These are phyloP conservation scores for Nymphalis urticae DNA, from an alignment of 2,888 invertebrate genomes.

Conservation along the genomic window DNA sequence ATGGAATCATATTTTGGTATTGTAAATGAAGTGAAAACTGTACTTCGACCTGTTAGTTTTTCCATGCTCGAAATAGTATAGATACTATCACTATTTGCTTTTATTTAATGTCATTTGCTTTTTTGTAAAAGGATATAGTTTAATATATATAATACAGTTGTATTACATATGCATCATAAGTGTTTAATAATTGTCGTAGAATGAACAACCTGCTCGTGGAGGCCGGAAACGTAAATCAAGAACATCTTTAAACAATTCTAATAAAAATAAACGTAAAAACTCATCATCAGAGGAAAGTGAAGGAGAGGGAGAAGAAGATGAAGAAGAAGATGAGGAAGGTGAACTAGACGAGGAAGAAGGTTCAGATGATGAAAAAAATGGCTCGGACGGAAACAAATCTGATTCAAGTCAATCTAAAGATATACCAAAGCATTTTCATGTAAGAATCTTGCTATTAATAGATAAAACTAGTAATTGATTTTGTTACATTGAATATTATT, in stretches of 20 bases:
- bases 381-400: constrained; percentile 78
- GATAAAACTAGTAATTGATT: background rate
- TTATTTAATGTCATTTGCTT: no score
- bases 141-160: no score
- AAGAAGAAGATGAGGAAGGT: constrained; percentile 72
- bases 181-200: constrained; percentile 44
- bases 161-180: background rate
- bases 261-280: constrained; percentile 76
- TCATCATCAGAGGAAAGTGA: constrained; percentile 75
- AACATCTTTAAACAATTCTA: constrained; percentile 63
- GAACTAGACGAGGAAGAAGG: constrained; percentile 76
- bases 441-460: constrained; percentile 46
- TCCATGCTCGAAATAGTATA: no score
- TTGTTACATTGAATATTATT: background rate
- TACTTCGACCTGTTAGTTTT: no score
- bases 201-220: constrained; percentile 63
- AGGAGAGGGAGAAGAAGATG: constrained; percentile 69
- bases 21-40: no score
- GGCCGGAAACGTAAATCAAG: constrained; percentile 67
- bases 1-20: no score
- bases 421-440: constrained; percentile 81
- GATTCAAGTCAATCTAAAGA: constrained; percentile 80
- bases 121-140: no score
- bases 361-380: constrained; percentile 79
- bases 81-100: no score